phyloP scores from a whole-genome alignment of 2,888 invertebrate genomes.

The Napeogenes sylphis region DNA sequence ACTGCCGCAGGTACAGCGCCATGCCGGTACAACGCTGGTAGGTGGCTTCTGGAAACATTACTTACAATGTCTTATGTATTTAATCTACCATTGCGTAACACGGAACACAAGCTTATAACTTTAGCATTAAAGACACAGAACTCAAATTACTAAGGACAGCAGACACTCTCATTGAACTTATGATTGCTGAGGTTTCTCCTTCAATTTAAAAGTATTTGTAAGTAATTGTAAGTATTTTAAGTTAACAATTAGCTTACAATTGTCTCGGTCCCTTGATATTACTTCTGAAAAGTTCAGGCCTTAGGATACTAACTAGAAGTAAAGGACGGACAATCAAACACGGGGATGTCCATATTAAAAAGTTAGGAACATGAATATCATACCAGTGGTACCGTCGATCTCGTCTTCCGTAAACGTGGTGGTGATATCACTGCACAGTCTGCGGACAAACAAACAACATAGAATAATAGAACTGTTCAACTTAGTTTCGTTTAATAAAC shows the following conservation, averaged over 20 bases:
- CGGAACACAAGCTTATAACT: background rate
- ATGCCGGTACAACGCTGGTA: slow-evolving; percentile 38
- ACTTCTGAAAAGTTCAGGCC: too few species aligned
- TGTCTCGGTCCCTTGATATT: too few species aligned
- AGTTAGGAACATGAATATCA: slow-evolving; percentile 13
- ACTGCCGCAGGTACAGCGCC: slow-evolving; percentile 43
- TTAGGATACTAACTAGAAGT: too few species aligned
- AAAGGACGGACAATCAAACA: too few species aligned
- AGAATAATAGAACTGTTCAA: too few species aligned
- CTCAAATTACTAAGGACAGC: background rate
- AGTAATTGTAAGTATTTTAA: too few species aligned
- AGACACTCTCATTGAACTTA: too few species aligned
- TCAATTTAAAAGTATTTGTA: too few species aligned
- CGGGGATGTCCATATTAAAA: too few species aligned
- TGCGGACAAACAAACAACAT: slow-evolving; percentile 30
- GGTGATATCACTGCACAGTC: slow-evolving; percentile 59
- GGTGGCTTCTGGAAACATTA: slow-evolving; percentile 36
- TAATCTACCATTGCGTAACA: background rate
- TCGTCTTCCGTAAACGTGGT: slow-evolving; percentile 43
- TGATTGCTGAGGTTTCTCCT: too few species aligned
- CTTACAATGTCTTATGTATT: background rate
- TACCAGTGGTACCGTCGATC: slow-evolving; percentile 39
- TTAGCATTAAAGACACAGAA: background rate
- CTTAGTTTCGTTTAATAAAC: too few species aligned
- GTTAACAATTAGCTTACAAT: too few species aligned